A percentile compares a stretch with the other conserved stretches of the same genome.
phyloP scores from a whole-genome alignment of 2,113 vertebrate species.

The Chionis minor region DNA sequence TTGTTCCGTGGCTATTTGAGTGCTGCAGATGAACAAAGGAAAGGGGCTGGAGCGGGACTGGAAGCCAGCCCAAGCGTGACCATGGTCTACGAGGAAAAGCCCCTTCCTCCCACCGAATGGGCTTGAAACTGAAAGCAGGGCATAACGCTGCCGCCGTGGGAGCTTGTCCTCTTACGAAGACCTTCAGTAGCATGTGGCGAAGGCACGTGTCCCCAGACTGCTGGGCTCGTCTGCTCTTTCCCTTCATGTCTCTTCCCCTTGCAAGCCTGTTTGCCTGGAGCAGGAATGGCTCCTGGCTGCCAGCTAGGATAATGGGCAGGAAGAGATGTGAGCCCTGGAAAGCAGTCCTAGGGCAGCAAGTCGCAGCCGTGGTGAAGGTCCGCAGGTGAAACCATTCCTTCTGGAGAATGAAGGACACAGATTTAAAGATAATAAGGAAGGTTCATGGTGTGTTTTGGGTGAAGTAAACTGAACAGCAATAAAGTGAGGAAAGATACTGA shows the following conservation, averaged over 20 bases:
- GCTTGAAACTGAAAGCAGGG: constrained; percentile 48
- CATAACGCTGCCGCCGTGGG: neutral
- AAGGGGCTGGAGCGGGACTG: constrained; percentile 20
- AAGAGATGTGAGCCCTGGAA: neutral
- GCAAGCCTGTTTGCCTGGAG: neutral
- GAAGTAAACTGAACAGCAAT: neutral
- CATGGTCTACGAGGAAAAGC: neutral
- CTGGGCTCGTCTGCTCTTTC: neutral
- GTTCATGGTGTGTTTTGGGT: neutral
- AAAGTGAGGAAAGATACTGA: neutral
- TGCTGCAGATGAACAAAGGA: constrained; percentile 35
- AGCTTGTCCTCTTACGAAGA: neutral
- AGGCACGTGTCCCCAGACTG: neutral
- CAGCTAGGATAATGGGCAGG: neutral
- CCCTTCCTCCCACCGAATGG: neutral
- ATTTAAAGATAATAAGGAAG: neutral
- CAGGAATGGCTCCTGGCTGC: neutral
- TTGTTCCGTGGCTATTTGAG: constrained; percentile 47
- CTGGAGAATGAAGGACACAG: neutral
- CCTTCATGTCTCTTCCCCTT: neutral
- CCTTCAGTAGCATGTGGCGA: neutral
- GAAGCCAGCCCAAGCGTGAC: constrained; percentile 26
- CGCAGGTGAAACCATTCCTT: neutral
- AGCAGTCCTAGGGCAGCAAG: neutral
- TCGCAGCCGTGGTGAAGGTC: neutral